phyloP scores from a whole-genome alignment of 1,140 invertebrate species.

The Cotesia glomerata region DNA sequence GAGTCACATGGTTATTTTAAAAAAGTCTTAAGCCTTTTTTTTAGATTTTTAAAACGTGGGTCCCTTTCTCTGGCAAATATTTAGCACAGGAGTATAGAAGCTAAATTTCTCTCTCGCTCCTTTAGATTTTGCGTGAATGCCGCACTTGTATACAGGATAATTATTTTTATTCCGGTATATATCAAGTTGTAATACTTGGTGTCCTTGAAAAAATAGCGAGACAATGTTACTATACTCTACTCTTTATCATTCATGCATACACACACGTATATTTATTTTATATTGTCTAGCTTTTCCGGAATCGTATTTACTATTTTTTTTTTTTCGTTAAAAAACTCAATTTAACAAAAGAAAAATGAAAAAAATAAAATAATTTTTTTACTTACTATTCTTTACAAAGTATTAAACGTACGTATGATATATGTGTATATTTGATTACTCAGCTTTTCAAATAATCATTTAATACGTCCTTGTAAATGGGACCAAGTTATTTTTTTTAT shows the following conservation, averaged over 20 bases:
- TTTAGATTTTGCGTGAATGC: conserved; percentile 8
- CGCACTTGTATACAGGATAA: conserved; percentile 20
- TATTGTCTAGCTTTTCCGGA: conserved; percentile 29
- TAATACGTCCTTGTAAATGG: conserved; percentile 41
- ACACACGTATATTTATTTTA: neutral
- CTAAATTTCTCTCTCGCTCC: conserved; percentile 8
- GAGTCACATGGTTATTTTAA: conserved; percentile 24
- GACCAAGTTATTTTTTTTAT: conserved; percentile 17
- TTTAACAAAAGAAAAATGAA: no score
- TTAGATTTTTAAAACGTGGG: conserved; percentile 25
- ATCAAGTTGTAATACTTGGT: conserved; percentile 31
- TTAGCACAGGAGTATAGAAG: conserved; percentile 27
- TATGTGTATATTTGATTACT: conserved; percentile 41
- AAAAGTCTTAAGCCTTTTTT: no score
- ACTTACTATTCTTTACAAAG: neutral
- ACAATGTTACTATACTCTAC: conserved; percentile 35
- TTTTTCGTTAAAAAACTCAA: neutral
- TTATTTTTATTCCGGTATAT: conserved; percentile 24
- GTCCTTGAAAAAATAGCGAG: conserved; percentile 34
- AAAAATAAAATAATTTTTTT: no score
- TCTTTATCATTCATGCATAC: conserved; percentile 17
- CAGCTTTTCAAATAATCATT: conserved; percentile 49
- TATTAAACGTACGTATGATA: conserved; percentile 11
- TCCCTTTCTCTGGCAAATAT: conserved; percentile 29
- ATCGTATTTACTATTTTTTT: neutral